Evolutionary conservation across 1,140 invertebrate species (phyloP).

Genomic region (Aphidius gifuensis): DNA sequence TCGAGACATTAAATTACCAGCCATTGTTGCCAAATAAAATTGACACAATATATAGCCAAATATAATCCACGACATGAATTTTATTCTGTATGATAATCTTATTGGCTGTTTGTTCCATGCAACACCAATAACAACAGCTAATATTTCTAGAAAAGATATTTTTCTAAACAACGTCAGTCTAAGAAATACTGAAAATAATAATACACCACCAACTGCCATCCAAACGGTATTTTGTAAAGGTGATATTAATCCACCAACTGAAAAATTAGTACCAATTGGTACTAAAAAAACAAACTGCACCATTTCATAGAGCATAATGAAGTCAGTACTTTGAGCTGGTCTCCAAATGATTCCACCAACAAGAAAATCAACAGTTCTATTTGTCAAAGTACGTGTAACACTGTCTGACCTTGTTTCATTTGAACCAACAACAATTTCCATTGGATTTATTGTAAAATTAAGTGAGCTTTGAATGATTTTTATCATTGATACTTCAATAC

Average conservation of each 20-base stretch:
- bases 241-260: slow-evolving; percentile 35
- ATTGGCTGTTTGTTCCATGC: slow-evolving; percentile 31
- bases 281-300: slow-evolving; percentile 39
- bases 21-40: slow-evolving; percentile 41
- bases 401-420: neutral
- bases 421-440: neutral
- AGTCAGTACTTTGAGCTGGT: slow-evolving; percentile 25
- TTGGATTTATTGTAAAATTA: neutral
- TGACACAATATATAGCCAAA: slow-evolving; percentile 43
- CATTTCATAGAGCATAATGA: slow-evolving; percentile 39
- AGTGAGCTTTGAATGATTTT: slow-evolving; percentile 1
- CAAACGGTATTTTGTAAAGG: slow-evolving; percentile 39
- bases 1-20: slow-evolving; percentile 38
- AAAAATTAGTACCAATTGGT: slow-evolving; percentile 32
- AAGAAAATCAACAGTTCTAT: slow-evolving; percentile 31
- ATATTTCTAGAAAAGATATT: slow-evolving; percentile 37
- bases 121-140: slow-evolving; percentile 35
- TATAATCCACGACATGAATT: slow-evolving; percentile 40
- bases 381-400: slow-evolving; percentile 2
- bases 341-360: slow-evolving; percentile 38
- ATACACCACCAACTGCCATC: slow-evolving; percentile 30
- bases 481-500: slow-evolving; percentile 28
- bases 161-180: slow-evolving; percentile 31
- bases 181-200: slow-evolving; percentile 31
- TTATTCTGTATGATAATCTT: slow-evolving; percentile 30